Conservation (phyloP, 35 echinoderm and acorn worm species). For the Patiria miniata region DNA sequence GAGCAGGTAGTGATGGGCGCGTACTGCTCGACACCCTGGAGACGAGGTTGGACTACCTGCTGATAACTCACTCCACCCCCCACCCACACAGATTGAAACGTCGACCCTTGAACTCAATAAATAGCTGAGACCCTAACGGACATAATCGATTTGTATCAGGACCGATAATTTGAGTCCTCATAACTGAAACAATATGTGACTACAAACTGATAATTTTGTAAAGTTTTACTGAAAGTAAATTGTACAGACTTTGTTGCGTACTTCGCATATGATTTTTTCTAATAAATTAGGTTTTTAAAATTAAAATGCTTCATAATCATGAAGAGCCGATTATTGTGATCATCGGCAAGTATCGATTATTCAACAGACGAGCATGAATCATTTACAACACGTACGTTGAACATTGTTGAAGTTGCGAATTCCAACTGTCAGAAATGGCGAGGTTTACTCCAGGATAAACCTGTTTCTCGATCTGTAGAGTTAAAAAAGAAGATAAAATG, state of each 20-base stretch:
- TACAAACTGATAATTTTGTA: background rate
- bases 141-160: background rate
- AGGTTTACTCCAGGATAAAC: background rate
- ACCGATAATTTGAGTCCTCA: background rate
- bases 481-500: background rate
- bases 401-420: background rate
- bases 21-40: too few relatives aligned
- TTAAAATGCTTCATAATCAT: background rate
- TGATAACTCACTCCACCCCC: slow-evolving; percentile 8
- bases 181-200: background rate
- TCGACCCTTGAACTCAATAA: background rate
- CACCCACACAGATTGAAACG: background rate
- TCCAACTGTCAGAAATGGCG: background rate
- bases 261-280: background rate
- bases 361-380: background rate
- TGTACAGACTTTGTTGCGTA: background rate
- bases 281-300: background rate
- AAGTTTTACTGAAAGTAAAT: background rate
- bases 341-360: too few relatives aligned
- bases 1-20: too few relatives aligned
- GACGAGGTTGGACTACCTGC: too few relatives aligned
- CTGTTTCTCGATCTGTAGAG: background rate
- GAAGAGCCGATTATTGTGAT: too few relatives aligned
- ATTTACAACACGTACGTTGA: too few relatives aligned
- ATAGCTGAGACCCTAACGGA: background rate